Conservation (phyloP, 92 coral and sea anemone genomes). For the Epizoanthus illoricatus region DNA sequence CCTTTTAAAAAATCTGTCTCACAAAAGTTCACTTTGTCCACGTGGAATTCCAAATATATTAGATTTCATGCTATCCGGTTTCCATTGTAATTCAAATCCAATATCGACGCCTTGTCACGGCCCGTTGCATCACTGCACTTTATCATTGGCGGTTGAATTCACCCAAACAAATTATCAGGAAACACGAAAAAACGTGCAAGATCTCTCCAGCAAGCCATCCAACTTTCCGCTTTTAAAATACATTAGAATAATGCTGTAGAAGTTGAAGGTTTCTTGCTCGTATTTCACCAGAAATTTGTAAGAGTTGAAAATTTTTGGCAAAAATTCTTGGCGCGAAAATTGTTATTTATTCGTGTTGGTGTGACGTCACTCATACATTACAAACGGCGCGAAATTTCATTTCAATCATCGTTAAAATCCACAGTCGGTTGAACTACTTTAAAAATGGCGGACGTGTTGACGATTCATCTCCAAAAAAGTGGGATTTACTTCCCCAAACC, state of each 20-base stretch:
- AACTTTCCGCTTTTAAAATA: neutral
- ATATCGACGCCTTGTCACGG: constrained; percentile 2
- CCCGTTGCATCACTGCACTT: neutral
- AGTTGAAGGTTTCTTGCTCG: neutral
- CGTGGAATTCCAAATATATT: constrained; percentile 1
- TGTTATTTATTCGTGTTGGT: constrained; percentile 36
- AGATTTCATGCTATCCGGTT: neutral
- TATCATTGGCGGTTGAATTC: constrained; percentile 6
- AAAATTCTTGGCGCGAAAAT: constrained; percentile 39
- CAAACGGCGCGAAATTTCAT: constrained; percentile 84
- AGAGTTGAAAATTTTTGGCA: neutral
- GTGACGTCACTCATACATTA: constrained; percentile 63
- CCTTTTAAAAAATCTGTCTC: neutral
- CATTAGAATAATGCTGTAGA: neutral
- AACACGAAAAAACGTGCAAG: constrained; percentile 12
- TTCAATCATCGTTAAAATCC: constrained; percentile 48
- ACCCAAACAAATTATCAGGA: neutral
- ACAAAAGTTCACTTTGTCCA: neutral
- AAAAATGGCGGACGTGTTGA: constrained; percentile 98
- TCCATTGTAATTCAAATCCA: constrained; percentile 6
- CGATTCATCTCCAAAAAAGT: constrained; percentile 84
- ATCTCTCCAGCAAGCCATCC: neutral
- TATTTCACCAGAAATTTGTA: neutral
- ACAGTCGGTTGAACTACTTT: constrained; percentile 54
- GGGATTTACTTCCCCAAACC: constrained; percentile 86